A percentile compares a stretch with the other conserved stretches of the same genome.
phyloP scores from a whole-genome alignment of 2,113 vertebrate species.

The Chionomys nivalis region DNA sequence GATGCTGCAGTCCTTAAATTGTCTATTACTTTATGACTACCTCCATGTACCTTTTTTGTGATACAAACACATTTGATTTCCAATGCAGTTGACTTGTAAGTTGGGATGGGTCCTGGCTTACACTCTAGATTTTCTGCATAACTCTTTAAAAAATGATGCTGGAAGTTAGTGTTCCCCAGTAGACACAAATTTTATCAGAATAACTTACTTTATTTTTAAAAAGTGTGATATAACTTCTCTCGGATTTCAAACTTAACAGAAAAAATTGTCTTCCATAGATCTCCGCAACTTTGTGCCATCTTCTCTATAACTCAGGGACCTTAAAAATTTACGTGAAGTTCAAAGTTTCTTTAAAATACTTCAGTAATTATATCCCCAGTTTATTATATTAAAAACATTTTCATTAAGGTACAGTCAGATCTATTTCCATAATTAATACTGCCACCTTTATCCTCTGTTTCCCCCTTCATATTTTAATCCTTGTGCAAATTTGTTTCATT shows the following conservation, averaged over 20 bases:
- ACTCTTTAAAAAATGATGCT: slow-evolving; percentile 43
- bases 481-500: slow-evolving; percentile 23
- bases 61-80: neutral
- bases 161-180: slow-evolving; percentile 56
- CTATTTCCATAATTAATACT: neutral
- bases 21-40: neutral
- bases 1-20: slow-evolving; percentile 36
- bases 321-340: slow-evolving; percentile 44
- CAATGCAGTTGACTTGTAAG: neutral
- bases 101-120: slow-evolving; percentile 50
- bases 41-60: neutral
- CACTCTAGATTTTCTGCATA: slow-evolving; percentile 59
- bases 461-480: neutral
- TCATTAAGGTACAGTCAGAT: neutral
- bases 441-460: neutral
- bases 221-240: slow-evolving; percentile 57
- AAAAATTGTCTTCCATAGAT: neutral
- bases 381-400: neutral
- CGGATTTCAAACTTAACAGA: neutral
- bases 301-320: neutral
- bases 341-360: slow-evolving; percentile 17
- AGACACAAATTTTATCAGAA: neutral
- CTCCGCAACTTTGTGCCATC: neutral
- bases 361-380: neutral
- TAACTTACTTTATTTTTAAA: slow-evolving; percentile 42